Percentiles rank a stretch among this genome's conserved stretches.
Evolutionary conservation across 2,113 vertebrate species (phyloP).

Genomic region (Oxygymnocypris stewartii): DNA sequence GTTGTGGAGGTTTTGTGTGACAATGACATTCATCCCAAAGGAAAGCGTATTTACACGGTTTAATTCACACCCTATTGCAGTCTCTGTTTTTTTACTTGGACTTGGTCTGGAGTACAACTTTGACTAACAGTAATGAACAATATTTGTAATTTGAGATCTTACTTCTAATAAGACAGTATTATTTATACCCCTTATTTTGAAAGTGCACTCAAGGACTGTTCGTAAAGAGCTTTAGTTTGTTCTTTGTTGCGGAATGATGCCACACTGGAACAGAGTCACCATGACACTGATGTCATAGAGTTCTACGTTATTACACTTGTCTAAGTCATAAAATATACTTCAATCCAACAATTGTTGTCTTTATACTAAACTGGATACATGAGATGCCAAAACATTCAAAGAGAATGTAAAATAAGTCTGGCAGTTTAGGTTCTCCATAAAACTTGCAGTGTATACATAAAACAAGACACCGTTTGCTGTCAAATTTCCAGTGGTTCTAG

Average conservation of each 20-base stretch:
- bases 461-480: not conserved
- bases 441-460: not conserved
- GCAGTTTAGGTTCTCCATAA: conserved; percentile 2
- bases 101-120: not conserved
- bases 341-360: not conserved
- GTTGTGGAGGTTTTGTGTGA: not conserved
- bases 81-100: not conserved
- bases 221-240: not conserved
- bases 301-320: not conserved
- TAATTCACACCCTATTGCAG: not conserved
- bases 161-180: not conserved
- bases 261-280: not conserved
- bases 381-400: not conserved
- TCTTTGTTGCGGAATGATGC: conserved; percentile 5
- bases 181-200: not conserved
- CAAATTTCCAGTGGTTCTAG: not conserved
- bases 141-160: not conserved
- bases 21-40: not conserved
- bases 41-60: not conserved
- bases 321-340: not conserved
- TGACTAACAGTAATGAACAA: not conserved
- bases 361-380: too few species aligned
- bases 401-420: not conserved
- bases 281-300: not conserved
- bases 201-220: not conserved